phyloP scores from a whole-genome alignment of 2,113 vertebrate genomes.

The Perccottus glenii region DNA sequence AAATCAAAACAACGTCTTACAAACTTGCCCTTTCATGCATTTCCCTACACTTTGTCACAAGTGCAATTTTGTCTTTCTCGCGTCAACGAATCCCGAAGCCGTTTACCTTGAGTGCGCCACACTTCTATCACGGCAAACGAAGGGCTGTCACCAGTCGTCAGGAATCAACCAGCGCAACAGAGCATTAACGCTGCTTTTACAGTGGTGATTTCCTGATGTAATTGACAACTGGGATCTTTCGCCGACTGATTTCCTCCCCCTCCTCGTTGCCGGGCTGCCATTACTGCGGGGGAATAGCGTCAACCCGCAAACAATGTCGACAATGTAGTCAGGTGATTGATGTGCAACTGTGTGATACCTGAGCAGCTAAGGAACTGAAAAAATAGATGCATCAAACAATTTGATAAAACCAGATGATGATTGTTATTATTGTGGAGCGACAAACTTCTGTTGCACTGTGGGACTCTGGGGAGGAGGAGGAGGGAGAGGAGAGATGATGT shows the following conservation, averaged over 20 bases:
- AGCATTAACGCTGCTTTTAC: constrained; percentile 42
- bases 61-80: neutral
- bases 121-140: neutral
- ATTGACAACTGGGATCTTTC: constrained; percentile 50
- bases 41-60: too few relatives aligned
- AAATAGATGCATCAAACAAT: constrained; percentile 28
- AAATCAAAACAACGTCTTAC: too few relatives aligned
- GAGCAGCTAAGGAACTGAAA: constrained; percentile 19
- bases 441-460: neutral
- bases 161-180: constrained; percentile 26
- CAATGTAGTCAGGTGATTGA: constrained; percentile 51
- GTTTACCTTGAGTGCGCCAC: neutral
- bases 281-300: constrained; percentile 30
- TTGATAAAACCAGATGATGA: constrained; percentile 28
- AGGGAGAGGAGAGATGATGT: neutral
- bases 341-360: constrained; percentile 26
- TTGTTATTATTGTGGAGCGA: constrained; percentile 18
- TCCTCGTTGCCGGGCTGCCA: constrained; percentile 16
- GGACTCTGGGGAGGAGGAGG: neutral
- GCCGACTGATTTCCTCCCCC: constrained; percentile 8
- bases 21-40: neutral
- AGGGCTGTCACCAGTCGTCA: constrained; percentile 37
- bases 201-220: constrained; percentile 42
- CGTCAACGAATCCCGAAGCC: constrained; percentile 8
- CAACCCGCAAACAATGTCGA: constrained; percentile 19